Base-by-base conservation (phyloP, 2,113 vertebrate species). In the Gavia stellata region DNA sequence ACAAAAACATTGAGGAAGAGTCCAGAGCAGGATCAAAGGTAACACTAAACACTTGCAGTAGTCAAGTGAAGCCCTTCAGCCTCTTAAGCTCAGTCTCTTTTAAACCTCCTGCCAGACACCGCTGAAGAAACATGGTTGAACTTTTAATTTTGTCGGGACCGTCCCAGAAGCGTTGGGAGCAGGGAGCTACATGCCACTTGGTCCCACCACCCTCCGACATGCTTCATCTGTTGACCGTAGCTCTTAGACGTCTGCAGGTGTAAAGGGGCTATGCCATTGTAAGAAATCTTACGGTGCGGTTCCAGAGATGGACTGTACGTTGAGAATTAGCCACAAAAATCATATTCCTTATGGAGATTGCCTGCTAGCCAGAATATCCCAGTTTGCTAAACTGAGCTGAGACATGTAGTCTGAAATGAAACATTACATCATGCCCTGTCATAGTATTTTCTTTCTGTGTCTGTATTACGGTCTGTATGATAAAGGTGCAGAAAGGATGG, bases 401-500 rank as follows among this genome's bases (percentile, higher is more conserved):
- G 52, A 8, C 10, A 3, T 12, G 21, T 6, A 47, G 24, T 33
- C 24, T 33, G 42, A 15, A 33, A 10, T 25, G 23, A n/a, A n/a
- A 44, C 14, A 20, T 52, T 33, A n/a, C 47, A 3, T 49, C 0
- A 0, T 52, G 36, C 40, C 23, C 29, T 61, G 29, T 52, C 20
- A 2, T 0, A 9, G 26, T 42, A 5, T 71, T 83, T 75, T 38
- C 9, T 56, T 53, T 52, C 36, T 77, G 52, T 82, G 56, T 62
- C 16, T 87, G 1, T 66, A 0, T 84, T 62, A 26, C 5, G 1
- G 7, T 25, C 50, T 81, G 20, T 52, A 2, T 14, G 17, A 49
- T 74, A 74, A 78, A 86, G 14, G 52, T 62, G 21, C 16, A 67
- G 53, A 71, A 88, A 28, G 25, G n/a, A 58, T 33, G 36, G 19